Base-by-base conservation (phyloP, 2,888 invertebrate genomes). In the Nemotelus nigrinus region DNA sequence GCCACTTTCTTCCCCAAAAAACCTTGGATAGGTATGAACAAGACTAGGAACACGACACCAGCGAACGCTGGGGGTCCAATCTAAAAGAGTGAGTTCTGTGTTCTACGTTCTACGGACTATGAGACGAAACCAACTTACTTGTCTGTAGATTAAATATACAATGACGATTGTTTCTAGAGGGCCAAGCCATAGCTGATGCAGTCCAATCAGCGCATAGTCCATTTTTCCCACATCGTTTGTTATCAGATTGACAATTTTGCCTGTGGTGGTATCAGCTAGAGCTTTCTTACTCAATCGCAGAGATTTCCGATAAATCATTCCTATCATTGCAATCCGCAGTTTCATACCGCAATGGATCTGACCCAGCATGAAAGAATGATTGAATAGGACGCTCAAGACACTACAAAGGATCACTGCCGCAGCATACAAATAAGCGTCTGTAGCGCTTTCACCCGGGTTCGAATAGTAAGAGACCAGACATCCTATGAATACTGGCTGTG, bases 181-280 rank as follows among this genome's bases (percentile, higher is more conserved):
- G 1, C 96, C 96, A 80, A 97, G 92, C 96, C 97, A 96, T 76
- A 97, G 89, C 86, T 95, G 97, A 87, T 98, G 97, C 43, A 96
- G 88, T 85, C 97, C 95, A 81, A 97, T 91, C 80, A 96, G 92
- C 45, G 95, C 94, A 77, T 85, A 83, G 81, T 87, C 87, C 79
- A 87, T 82, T 44, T 87, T 85, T 83, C 95, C 96, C 80, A 98
- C 98, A 87, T 99, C 98, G 85, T 98, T 99, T 2, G 98, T 97
- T 81, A 99, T 89, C 7, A 98, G 90, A 88, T 98, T 98, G 57
- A 98, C 96, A 82, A 92, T 90, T 85, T 92, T 92, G 3, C 92
- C 92, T 48, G 89, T 88, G 2, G 95, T 94, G 6, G 95, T 94
- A 83, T 93, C 90, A 2, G 92, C 92, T 79, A 96, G 84, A 1